Conservation (phyloP, 2,888 invertebrate genomes). For the Tetranychus truncatus region DNA sequence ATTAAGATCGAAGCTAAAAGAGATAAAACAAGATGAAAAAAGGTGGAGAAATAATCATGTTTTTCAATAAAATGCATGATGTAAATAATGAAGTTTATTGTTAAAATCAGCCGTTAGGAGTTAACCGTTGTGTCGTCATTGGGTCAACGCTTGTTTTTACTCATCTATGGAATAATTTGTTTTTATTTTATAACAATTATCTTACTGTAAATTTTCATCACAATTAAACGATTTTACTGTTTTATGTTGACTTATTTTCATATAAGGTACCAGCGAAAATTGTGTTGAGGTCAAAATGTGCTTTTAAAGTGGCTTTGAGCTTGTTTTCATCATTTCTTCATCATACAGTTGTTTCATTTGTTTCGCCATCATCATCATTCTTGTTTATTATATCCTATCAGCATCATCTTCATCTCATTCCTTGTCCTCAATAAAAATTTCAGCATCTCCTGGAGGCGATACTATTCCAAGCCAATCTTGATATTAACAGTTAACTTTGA, state of each 20-base stretch:
- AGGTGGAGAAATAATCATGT: neutral
- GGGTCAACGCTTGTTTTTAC: no score
- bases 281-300: neutral
- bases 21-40: neutral
- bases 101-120: neutral
- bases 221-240: neutral
- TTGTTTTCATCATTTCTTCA: neutral
- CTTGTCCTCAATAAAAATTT: neutral
- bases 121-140: no score
- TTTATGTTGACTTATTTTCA: neutral
- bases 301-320: no score
- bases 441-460: neutral
- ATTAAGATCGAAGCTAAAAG: neutral
- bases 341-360: neutral
- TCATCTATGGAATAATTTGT: no score
- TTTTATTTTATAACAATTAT: neutral
- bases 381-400: neutral
- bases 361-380: neutral
- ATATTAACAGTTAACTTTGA: neutral
- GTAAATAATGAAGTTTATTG: neutral
- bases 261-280: neutral
- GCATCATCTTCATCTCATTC: neutral
- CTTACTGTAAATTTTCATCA: neutral
- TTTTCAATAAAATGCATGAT: neutral
- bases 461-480: neutral